Evolutionary conservation across 2,797 vertebrate species (phyloP).

Genomic region (Phataginus tetradactyla): DNA sequence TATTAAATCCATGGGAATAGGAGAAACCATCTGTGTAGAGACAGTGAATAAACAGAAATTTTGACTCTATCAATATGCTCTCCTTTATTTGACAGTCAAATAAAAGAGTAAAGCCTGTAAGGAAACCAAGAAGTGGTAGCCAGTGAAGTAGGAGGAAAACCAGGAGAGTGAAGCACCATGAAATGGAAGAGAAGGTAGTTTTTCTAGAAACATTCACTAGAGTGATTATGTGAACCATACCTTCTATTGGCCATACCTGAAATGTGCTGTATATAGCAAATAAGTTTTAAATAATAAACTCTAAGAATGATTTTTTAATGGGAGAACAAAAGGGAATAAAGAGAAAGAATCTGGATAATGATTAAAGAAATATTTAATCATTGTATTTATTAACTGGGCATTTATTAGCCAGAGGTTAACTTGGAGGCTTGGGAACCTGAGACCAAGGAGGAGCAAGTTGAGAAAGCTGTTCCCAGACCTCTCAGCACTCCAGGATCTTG

Average conservation of each 20-base stretch:
- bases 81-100: neutral
- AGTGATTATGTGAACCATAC: neutral
- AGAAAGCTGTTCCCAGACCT: neutral
- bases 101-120: neutral
- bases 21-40: neutral
- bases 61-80: neutral
- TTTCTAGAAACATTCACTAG: neutral
- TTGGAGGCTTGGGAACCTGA: neutral
- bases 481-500: neutral
- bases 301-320: neutral
- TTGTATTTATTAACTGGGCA: neutral
- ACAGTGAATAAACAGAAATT: neutral
- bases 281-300: neutral
- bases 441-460: neutral
- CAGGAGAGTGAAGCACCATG: neutral
- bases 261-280: neutral
- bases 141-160: neutral
- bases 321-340: neutral
- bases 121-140: neutral
- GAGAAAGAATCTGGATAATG: neutral
- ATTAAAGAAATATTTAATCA: neutral
- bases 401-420: neutral
- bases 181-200: neutral
- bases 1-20: neutral
- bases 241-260: neutral